phyloP scores from a whole-genome alignment of 2,113 vertebrate species.

The Centropus bengalensis region DNA sequence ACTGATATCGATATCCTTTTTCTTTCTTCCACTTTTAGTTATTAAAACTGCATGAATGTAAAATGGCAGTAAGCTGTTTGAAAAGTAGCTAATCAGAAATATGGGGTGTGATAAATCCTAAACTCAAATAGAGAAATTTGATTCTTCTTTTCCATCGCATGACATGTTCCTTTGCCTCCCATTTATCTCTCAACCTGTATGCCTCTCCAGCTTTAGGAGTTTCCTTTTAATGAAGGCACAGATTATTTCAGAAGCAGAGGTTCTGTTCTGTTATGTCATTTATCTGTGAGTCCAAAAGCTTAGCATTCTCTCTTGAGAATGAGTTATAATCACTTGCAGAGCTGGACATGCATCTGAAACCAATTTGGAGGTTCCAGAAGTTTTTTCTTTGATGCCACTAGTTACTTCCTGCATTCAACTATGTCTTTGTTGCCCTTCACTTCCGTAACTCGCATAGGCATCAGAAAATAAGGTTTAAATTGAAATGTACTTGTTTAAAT shows the following conservation, averaged over 20 bases:
- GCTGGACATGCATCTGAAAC: not conserved
- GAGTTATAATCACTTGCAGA: not conserved
- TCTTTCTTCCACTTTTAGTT: not conserved
- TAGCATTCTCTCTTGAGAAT: not conserved
- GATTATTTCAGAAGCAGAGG: not conserved
- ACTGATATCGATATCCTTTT: not conserved
- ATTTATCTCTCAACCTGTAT: not conserved
- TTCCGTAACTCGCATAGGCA: not conserved
- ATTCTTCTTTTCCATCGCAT: not conserved
- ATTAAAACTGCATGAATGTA: not conserved
- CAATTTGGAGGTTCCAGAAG: conserved; percentile 5
- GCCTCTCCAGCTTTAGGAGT: not conserved
- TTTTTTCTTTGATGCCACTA: not conserved
- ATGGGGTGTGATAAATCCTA: not conserved
- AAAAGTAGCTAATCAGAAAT: not conserved
- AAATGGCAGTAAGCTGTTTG: not conserved
- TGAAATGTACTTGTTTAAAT: conserved; percentile 31
- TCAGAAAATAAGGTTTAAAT: conserved; percentile 28
- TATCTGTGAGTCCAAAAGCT: not conserved
- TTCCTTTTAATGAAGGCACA: not conserved
- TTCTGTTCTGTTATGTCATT: not conserved
- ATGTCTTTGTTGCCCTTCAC: not conserved
- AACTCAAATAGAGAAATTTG: not conserved
- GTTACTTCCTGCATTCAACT: conserved; percentile 17
- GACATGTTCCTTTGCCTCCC: not conserved